Percentiles rank a stretch among this genome's conserved stretches.
Evolutionary conservation across 2,888 invertebrate genomes (phyloP).

Genomic region (Tipula lateralis): DNA sequence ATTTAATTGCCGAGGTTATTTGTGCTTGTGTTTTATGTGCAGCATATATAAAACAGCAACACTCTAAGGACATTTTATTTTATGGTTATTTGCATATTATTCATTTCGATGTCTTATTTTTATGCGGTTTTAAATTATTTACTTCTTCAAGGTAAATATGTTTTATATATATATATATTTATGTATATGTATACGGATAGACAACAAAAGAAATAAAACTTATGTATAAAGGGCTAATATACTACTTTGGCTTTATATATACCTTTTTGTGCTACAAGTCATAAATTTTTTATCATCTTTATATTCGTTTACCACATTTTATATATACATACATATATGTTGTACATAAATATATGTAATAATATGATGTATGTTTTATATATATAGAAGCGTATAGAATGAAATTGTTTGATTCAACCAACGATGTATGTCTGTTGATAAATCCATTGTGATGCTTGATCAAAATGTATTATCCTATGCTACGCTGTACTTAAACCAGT

Average conservation of each 20-base stretch:
- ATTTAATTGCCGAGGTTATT: background rate
- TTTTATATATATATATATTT: background rate
- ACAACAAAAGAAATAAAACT: constrained; percentile 24
- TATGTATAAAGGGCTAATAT: constrained; percentile 1
- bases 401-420: too few relatives aligned
- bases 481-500: too few relatives aligned
- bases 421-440: too few relatives aligned
- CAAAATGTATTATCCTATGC: too few relatives aligned
- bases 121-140: constrained; percentile 6
- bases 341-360: too few relatives aligned
- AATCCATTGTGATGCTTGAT: too few relatives aligned
- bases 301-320: background rate
- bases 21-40: background rate
- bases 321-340: too few relatives aligned
- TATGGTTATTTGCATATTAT: background rate
- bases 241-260: background rate
- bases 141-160: background rate
- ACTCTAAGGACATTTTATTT: constrained; percentile 1
- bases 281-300: constrained; percentile 5
- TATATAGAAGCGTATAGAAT: background rate
- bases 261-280: background rate
- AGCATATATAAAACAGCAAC: background rate
- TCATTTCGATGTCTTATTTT: background rate
- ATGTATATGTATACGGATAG: background rate
- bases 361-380: background rate